A percentile compares a stretch with the other conserved stretches of the same genome.
Evolutionary conservation across 1,140 invertebrate genomes (phyloP).

Genomic region (Hypothenemus hampei): DNA sequence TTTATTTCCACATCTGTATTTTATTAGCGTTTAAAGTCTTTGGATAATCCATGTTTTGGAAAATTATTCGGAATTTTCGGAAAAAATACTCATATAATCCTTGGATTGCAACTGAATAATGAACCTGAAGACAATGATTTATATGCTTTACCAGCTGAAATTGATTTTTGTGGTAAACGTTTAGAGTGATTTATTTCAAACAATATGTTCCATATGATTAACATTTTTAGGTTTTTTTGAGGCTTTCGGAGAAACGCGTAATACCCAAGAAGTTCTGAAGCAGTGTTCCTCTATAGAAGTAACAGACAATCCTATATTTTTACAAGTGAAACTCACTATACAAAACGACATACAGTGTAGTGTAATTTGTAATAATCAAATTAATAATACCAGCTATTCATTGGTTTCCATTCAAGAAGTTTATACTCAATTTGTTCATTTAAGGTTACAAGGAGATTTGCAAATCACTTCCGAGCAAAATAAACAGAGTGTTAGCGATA

Average conservation of each 20-base stretch:
- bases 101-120: conserved; percentile 59
- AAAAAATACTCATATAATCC: conserved; percentile 61
- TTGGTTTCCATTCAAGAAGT: conserved; percentile 54
- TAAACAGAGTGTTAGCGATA: conserved; percentile 50
- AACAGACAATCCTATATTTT: conserved; percentile 67
- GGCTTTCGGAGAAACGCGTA: conserved; percentile 20
- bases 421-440: conserved; percentile 62
- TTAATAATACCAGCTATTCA: conserved; percentile 51
- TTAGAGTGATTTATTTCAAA: conserved; percentile 39
- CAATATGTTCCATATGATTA: neutral
- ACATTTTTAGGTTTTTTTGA: conserved; percentile 17
- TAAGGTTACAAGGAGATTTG: conserved; percentile 54
- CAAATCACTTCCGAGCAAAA: conserved; percentile 48
- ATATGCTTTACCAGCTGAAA: conserved; percentile 61
- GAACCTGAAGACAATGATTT: conserved; percentile 53
- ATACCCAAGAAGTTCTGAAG: conserved; percentile 26
- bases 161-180: conserved; percentile 64
- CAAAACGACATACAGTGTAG: conserved; percentile 55
- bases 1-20: neutral
- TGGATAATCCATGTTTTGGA: conserved; percentile 56
- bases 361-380: conserved; percentile 65
- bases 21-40: conserved; percentile 51
- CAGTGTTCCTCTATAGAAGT: conserved; percentile 62
- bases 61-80: conserved; percentile 69
- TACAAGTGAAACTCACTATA: conserved; percentile 52